A percentile compares a stretch with the other conserved stretches of the same genome.
Conservation (phyloP, 2,797 vertebrate genomes). For the Taenioides sp. region DNA sequence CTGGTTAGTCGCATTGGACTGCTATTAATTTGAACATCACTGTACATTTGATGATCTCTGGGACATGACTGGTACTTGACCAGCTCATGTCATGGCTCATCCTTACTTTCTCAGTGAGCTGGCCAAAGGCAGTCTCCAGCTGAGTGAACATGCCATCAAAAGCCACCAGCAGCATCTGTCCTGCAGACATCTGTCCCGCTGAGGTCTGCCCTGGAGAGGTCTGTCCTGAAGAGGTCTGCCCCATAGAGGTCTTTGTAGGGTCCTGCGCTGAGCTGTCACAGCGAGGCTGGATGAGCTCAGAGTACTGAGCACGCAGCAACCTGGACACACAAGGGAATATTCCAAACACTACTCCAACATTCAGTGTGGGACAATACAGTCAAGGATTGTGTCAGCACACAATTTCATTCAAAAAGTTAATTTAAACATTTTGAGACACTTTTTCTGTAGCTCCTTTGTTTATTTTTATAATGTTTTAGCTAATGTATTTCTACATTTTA, state of each 20-base stretch:
- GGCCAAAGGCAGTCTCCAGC: conserved; percentile 92
- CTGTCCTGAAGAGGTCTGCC: conserved; percentile 84
- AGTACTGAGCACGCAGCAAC: conserved; percentile 92
- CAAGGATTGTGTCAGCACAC: too few species aligned
- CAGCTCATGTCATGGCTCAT: background rate
- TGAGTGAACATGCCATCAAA: conserved; percentile 99
- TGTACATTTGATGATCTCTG: background rate
- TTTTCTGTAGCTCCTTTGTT: too few species aligned
- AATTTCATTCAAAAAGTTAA: too few species aligned
- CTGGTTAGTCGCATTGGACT: too few species aligned
- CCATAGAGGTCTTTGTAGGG: conserved; percentile 96
- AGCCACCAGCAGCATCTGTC: conserved; percentile 97
- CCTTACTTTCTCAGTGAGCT: conserved; percentile 93
- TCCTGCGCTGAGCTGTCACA: conserved; percentile 86
- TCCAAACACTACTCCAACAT: background rate
- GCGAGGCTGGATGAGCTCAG: conserved; percentile 96
- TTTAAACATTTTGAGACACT: too few species aligned
- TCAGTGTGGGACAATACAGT: too few species aligned
- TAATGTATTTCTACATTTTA: too few species aligned
- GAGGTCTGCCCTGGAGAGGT: conserved; percentile 89
- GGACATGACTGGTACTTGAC: background rate
- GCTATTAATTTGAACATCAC: too few species aligned
- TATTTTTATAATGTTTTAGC: too few species aligned
- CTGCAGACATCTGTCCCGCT: conserved; percentile 88
- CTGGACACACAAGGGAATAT: conserved; percentile 63